A percentile compares a stretch with the other conserved stretches of the same genome.
phyloP scores from a whole-genome alignment of 2,888 invertebrate genomes.

The Schizaphis graminum region DNA sequence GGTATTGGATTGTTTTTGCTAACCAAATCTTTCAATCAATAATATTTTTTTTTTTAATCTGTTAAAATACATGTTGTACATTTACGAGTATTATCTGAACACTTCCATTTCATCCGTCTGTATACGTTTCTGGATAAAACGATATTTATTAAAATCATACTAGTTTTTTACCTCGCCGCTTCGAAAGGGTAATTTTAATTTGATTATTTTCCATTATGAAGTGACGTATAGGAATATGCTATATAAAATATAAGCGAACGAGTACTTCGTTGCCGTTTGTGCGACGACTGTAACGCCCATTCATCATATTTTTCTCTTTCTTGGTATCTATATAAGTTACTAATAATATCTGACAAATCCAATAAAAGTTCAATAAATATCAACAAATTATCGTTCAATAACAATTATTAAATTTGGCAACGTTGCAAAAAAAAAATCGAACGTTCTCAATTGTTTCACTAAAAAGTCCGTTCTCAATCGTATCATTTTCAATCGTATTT shows the following conservation, averaged over 20 bases:
- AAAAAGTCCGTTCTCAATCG: too few species aligned
- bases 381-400: background rate
- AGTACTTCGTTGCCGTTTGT: too few species aligned
- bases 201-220: background rate
- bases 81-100: too few species aligned
- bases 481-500: too few species aligned
- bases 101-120: too few species aligned
- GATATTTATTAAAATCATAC: conserved; percentile 11
- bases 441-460: background rate
- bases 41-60: too few species aligned
- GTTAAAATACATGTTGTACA: too few species aligned
- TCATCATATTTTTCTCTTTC: background rate
- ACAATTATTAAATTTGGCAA: background rate
- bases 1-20: too few species aligned
- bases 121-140: background rate
- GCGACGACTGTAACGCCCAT: too few species aligned
- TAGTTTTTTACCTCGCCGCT: background rate
- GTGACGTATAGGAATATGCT: too few species aligned
- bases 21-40: too few species aligned
- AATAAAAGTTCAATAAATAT: background rate
- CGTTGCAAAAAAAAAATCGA: background rate
- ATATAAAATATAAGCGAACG: background rate
- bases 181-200: background rate
- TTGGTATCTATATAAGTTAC: background rate
- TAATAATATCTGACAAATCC: background rate